phyloP scores from a whole-genome alignment of 2,888 invertebrate species.

The Rhingia campestris region DNA sequence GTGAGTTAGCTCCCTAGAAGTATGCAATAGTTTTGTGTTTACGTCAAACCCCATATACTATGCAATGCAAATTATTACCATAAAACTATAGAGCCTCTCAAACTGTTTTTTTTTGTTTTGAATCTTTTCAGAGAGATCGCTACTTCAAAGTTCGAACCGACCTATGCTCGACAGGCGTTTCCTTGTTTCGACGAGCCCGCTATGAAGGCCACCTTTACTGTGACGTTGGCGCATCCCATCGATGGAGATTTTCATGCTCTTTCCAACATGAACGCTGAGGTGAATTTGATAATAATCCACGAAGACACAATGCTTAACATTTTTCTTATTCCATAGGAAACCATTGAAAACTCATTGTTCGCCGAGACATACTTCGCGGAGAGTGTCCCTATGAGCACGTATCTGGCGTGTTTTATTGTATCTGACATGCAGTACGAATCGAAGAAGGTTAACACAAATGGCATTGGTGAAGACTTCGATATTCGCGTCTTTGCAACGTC shows the following conservation, averaged over 20 bases:
- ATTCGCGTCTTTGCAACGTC: slow-evolving; percentile 89
- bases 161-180: slow-evolving; percentile 95
- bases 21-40: slow-evolving; percentile 48
- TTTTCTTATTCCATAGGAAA: slow-evolving; percentile 24
- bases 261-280: slow-evolving; percentile 91
- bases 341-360: slow-evolving; percentile 82
- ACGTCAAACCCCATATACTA: neutral
- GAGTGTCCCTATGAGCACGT: slow-evolving; percentile 96
- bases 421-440: slow-evolving; percentile 89
- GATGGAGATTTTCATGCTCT: slow-evolving; percentile 87
- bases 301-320: neutral
- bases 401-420: slow-evolving; percentile 94
- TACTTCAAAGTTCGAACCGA: slow-evolving; percentile 96
- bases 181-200: slow-evolving; percentile 97
- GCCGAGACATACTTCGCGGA: slow-evolving; percentile 89
- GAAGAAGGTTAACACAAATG: slow-evolving; percentile 83
- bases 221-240: slow-evolving; percentile 89
- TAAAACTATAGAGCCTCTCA: neutral
- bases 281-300: slow-evolving; percentile 77
- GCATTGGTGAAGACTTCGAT: slow-evolving; percentile 85
- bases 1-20: slow-evolving; percentile 80
- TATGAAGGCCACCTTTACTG: slow-evolving; percentile 92
- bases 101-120: slow-evolving; percentile 6
- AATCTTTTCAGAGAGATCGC: slow-evolving; percentile 88
- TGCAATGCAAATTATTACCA: neutral